Evolutionary conservation across 2,797 vertebrate genomes (phyloP), one percentile per base, ranked within the genome.

Genomic region (Galaxias olidus): DNA sequence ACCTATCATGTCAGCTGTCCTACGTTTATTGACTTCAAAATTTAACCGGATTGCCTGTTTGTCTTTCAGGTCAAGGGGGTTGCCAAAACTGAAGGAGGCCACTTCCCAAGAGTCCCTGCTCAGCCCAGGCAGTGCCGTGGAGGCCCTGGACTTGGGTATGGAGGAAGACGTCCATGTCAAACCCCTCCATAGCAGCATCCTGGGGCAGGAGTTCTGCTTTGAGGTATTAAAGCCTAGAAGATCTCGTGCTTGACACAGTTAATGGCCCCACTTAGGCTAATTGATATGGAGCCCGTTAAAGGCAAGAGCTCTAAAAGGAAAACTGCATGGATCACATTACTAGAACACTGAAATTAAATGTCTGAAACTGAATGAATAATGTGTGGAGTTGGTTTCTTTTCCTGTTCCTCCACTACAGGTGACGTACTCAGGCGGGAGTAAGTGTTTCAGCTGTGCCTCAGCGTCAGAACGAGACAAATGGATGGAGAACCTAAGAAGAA

Each of bases 201-300:
- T 98, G 57, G 97, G 96, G 50, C 95, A 95, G 81, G 96, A 98
- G 82, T 98, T 95, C 90, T 98, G 97, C 88, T 98, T 99, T 73
- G 97, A 99, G 96, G 97, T 98, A 88, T 77, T 44, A 61, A 71
- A 14, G 7, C 4, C 12, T 2, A 15, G 18, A 13, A 13, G 20
- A 51, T 8, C 48, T 4, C 49, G 5, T 52, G 3, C 41, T n/a
- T 13, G 7, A 51, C 10, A 14, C 8, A 30, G 30, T 30, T 30
- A 30, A 30, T 30, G 30, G 30, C 30, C 30, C 30, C 30, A 30
- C 30, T 30, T 30, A 30, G 30, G 30, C 30, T 30, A 30, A 30
- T 30, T 30, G 30, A 30, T 30, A 30, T 30, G 30, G 2, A 30
- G 30, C 30, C 30, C 30, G n/a, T n/a, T n/a, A n/a, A n/a, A n/a